Base-by-base conservation (phyloP, 2,888 invertebrate genomes). In the Amphipyra berbera region DNA sequence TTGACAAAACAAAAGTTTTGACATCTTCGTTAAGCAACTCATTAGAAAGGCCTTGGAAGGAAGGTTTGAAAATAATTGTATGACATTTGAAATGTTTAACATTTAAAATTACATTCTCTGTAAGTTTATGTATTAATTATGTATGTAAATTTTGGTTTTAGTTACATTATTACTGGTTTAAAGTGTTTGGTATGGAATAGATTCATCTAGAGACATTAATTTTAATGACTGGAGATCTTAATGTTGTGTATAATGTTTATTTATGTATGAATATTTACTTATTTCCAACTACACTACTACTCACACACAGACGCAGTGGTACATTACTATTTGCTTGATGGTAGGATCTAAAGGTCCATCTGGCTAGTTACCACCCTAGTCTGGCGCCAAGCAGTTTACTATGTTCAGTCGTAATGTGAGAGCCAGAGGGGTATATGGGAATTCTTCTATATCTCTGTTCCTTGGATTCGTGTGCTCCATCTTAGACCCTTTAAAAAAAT, bases 11-110 rank as follows among this genome's bases (percentile, higher is more conserved):
- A 33, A 46, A 59, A 41, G 21, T 72, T 78, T 58, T 33, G 58
- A 53, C 68, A 67, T 71, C 63, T 55, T 54, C 14, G 27, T 72
- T 68, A 9, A 30, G 70, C 27, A 73, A 77, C 35, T 59, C 37
- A 15, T 56, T 45, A 41, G 9, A 40, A 61, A 50, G 21, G 12
- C 67, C 54, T 71, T 55, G 61, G 6, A 30, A 30, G 13, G 7
- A 33, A 42, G 9, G 33, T 7, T 15, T 41, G 6, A 40, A 54
- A 53, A 37, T 44, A 64, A 53, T 14, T 41, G 45, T 57, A n/a
- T 66, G 49, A 58, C 52, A 60, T 60, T 60, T 60, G 14, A 48
- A 49, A 49, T 38, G 40, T 33, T 40, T 46, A n/a, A 38, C 35
- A 55, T 72, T 64, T 57, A 44, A 58, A 37, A 42, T 44, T 14